A percentile compares a stretch with the other conserved stretches of the same genome.
phyloP scores from a whole-genome alignment of 2,888 invertebrate genomes.

The Eupelmus urozonus region DNA sequence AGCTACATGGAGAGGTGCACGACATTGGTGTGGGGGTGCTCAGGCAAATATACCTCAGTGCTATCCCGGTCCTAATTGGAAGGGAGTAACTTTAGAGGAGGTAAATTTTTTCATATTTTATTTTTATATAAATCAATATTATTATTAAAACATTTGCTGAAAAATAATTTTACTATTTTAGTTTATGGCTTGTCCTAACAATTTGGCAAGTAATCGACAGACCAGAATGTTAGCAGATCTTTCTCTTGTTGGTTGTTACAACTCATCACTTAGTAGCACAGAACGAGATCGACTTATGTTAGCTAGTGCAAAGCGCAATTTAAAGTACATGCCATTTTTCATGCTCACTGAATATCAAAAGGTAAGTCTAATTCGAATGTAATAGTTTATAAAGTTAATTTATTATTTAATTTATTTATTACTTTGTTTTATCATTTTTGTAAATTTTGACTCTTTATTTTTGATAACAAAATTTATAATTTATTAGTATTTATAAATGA shows the following conservation, averaged over 20 bases:
- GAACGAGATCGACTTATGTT: constrained; percentile 92
- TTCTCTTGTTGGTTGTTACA: constrained; percentile 96
- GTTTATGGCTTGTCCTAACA: constrained; percentile 94
- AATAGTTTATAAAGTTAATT: too few species aligned
- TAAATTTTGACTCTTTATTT: neutral
- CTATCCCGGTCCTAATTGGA: constrained; percentile 88
- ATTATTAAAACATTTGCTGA: too few species aligned
- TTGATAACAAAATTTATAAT: neutral
- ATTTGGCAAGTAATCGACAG: constrained; percentile 97
- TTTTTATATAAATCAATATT: neutral
- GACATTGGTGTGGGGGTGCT: constrained; percentile 82
- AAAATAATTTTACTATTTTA: constrained; percentile 71
- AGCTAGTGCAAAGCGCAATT: constrained; percentile 96
- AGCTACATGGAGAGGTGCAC: constrained; percentile 94
- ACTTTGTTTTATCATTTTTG: neutral
- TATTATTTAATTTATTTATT: neutral
- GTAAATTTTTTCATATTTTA: constrained; percentile 65
- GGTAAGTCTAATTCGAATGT: too few species aligned
- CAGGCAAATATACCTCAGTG: constrained; percentile 91
- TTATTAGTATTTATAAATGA: neutral
- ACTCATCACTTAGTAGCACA: constrained; percentile 85
- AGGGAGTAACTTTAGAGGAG: constrained; percentile 88
- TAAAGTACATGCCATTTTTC: constrained; percentile 97
- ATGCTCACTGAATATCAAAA: constrained; percentile 97
- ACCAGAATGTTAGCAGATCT: constrained; percentile 98